Evolutionary conservation across 2,113 vertebrate genomes (phyloP).

Genomic region (Calonectris borealis): DNA sequence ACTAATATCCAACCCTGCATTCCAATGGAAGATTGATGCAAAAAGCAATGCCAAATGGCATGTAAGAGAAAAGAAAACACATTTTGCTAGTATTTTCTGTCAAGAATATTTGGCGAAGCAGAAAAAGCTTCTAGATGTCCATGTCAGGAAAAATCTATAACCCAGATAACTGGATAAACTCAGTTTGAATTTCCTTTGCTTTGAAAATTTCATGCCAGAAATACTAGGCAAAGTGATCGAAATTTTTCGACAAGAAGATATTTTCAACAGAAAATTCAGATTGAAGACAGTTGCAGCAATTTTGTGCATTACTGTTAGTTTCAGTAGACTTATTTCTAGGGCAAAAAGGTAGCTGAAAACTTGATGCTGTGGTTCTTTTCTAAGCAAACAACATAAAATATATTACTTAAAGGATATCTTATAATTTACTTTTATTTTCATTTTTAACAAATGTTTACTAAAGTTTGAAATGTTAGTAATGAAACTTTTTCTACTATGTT

Average conservation of each 20-base stretch:
- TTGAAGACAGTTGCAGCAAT: neutral
- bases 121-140: neutral
- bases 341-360: neutral
- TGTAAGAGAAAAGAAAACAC: neutral
- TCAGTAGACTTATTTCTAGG: neutral
- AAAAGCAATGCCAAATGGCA: neutral
- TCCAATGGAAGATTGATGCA: neutral
- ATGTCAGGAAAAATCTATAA: neutral
- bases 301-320: neutral
- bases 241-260: neutral
- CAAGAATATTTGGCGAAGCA: neutral
- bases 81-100: neutral
- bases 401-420: neutral
- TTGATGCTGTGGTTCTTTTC: neutral
- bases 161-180: neutral
- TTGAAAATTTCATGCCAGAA: neutral
- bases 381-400: neutral
- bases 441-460: neutral
- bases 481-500: neutral
- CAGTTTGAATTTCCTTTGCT: neutral
- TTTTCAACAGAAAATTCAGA: neutral
- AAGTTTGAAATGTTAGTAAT: neutral
- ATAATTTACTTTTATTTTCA: neutral
- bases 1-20: neutral
- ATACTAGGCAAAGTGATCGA: neutral